Conservation (phyloP, 1,140 invertebrate species). For the Calliphora vicina region DNA sequence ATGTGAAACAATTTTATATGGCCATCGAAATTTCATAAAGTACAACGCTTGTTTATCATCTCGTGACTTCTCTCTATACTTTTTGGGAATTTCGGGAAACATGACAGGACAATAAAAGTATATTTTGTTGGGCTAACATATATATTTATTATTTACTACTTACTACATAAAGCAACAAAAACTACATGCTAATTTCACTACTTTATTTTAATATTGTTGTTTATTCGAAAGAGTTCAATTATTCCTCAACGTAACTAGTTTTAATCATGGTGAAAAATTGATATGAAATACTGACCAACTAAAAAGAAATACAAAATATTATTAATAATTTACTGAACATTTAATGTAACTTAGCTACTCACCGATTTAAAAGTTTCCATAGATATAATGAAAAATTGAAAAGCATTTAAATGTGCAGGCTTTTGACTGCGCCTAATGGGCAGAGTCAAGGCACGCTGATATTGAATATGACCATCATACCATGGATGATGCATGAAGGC, state of each 20-base stretch:
- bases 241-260: neutral
- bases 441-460: neutral
- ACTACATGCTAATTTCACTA: no score
- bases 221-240: neutral
- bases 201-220: no score
- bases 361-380: neutral
- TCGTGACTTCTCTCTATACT: no score
- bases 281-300: neutral
- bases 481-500: neutral
- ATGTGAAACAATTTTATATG: no score
- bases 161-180: no score
- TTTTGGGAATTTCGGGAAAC: no score
- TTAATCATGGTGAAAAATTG: neutral
- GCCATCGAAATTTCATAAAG: no score
- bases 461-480: neutral
- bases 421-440: neutral
- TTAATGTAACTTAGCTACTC: no score
- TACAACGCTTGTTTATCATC: no score
- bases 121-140: no score
- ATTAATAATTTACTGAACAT: neutral
- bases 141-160: no score
- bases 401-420: neutral
- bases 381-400: neutral
- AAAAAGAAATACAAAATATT: neutral
- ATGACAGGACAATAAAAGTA: no score